Conservation (phyloP, 2,888 invertebrate genomes). For the Drosophila hamatofila region DNA sequence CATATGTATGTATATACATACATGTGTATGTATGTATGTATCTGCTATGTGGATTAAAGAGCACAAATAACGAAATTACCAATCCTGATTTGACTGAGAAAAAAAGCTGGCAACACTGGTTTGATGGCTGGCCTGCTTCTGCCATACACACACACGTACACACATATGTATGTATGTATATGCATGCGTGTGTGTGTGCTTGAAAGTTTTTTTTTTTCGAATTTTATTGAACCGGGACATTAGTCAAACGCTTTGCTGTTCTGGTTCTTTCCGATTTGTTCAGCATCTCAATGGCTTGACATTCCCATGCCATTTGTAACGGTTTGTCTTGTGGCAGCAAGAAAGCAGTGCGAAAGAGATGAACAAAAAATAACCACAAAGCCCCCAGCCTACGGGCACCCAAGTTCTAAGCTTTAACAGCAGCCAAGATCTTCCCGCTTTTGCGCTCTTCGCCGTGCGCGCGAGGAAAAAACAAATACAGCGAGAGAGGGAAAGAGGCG, state of each 20-base stretch:
- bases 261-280: slow-evolving; percentile 44
- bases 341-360: slow-evolving; percentile 28
- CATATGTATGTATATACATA: not conserved
- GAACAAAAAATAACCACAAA: slow-evolving; percentile 27
- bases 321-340: slow-evolving; percentile 57
- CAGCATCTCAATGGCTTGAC: slow-evolving; percentile 38
- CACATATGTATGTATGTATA: too few relatives aligned
- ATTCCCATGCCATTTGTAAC: slow-evolving; percentile 69
- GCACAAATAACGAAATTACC: not conserved
- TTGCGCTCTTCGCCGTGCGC: slow-evolving; percentile 23
- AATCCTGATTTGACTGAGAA: not conserved
- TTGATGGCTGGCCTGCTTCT: slow-evolving; percentile 21
- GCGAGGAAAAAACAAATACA: not conserved
- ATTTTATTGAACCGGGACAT: slow-evolving; percentile 61
- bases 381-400: slow-evolving; percentile 34
- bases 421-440: slow-evolving; percentile 5
- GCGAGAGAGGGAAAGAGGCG: slow-evolving; percentile 3
- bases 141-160: not conserved
- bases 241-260: slow-evolving; percentile 41
- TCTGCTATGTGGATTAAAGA: not conserved
- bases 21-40: not conserved
- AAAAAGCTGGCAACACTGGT: slow-evolving; percentile 14
- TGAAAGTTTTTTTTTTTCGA: slow-evolving; percentile 12
- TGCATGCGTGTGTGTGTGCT: not conserved
- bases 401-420: slow-evolving; percentile 40